Evolutionary conservation across 2,797 vertebrate genomes (phyloP).

Genomic region (Argyrosomus regius): DNA sequence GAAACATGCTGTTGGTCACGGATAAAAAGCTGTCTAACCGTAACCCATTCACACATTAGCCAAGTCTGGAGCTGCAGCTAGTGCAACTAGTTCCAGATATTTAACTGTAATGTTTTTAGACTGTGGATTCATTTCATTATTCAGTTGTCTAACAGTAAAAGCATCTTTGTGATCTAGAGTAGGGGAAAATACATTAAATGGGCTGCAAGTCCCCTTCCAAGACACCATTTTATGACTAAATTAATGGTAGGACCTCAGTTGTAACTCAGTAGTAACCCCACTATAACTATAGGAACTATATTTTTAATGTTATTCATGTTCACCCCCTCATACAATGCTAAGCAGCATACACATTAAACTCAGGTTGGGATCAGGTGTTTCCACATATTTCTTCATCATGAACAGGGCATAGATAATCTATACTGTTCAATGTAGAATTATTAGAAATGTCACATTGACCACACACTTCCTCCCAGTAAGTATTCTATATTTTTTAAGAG

Average conservation of each 20-base stretch:
- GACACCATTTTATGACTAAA: not conserved
- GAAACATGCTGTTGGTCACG: not conserved
- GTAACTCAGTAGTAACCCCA: not conserved
- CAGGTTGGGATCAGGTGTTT: not conserved
- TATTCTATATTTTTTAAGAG: not conserved
- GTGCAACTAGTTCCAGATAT: no score
- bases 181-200: not conserved
- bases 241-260: not conserved
- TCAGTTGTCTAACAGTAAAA: not conserved
- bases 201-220: not conserved
- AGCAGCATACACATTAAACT: not conserved
- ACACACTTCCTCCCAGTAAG: not conserved
- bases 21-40: not conserved
- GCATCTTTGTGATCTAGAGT: not conserved
- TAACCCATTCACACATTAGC: not conserved
- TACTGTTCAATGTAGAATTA: not conserved
- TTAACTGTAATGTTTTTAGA: not conserved
- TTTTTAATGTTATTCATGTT: not conserved
- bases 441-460: not conserved
- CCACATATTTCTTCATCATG: not conserved
- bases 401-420: not conserved
- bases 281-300: not conserved
- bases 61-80: not conserved
- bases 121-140: not conserved
- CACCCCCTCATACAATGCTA: not conserved